Percentiles rank a stretch among this genome's conserved stretches.
phyloP scores from a whole-genome alignment of 2,888 invertebrate genomes.

The Cerceris rybyensis region DNA sequence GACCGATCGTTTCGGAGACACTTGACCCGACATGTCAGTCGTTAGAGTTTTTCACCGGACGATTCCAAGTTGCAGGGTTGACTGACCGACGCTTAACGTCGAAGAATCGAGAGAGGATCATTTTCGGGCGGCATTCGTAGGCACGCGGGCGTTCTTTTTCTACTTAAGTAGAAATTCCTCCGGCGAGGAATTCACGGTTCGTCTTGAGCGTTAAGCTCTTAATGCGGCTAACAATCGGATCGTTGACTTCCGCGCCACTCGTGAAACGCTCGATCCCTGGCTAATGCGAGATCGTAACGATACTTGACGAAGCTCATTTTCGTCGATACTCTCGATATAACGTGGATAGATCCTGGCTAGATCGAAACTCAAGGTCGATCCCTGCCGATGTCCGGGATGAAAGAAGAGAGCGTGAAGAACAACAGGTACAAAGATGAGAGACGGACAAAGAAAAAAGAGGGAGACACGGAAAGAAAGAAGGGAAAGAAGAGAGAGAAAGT shows the following conservation, averaged over 20 bases:
- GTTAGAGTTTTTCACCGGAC: no score
- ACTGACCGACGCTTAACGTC: background rate
- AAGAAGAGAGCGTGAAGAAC: no score
- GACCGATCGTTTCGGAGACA: no score
- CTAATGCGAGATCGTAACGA: background rate
- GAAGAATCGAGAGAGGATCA: background rate
- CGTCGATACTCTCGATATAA: background rate
- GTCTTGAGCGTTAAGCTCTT: conserved; percentile 9
- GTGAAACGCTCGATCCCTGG: conserved; percentile 7
- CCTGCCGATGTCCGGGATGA: no score
- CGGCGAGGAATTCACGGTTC: conserved; percentile 1
- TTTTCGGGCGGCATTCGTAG: background rate
- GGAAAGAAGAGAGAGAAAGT: no score
- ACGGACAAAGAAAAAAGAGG: no score
- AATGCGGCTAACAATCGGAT: conserved; percentile 13
- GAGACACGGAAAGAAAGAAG: no score
- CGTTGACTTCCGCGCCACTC: conserved; percentile 16
- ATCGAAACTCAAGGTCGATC: background rate
- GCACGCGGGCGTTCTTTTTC: background rate
- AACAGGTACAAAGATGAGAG: no score
- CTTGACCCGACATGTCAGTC: no score
- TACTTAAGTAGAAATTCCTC: background rate
- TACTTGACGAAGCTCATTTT: background rate
- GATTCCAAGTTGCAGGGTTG: background rate
- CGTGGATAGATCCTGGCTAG: background rate